Percentiles rank a stretch among this genome's conserved stretches.
Evolutionary conservation across 2,888 invertebrate species (phyloP).

Genomic region (Pristionchus fissidentatus): DNA sequence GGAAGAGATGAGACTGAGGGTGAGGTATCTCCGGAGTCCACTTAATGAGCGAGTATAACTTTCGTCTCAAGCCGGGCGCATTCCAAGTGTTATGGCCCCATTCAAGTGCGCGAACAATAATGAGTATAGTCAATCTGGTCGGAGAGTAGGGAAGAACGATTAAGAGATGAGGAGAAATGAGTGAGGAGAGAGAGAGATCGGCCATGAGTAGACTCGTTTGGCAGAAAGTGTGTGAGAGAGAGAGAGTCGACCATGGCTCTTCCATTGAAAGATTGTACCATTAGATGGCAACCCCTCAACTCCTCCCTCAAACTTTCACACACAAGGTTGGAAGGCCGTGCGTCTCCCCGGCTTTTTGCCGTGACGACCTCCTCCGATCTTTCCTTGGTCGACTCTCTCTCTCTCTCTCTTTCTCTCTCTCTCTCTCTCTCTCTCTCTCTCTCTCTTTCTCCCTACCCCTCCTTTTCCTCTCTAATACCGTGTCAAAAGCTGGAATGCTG

Average conservation of each 20-base stretch:
- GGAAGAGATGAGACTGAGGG: not conserved
- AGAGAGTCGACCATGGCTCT: conserved; percentile 14
- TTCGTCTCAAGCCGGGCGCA: not conserved
- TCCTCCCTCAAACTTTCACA: not conserved
- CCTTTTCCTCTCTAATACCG: not conserved
- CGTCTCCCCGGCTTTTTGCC: too few species aligned
- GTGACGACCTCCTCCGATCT: conserved; percentile 9
- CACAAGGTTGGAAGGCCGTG: conserved; percentile 9
- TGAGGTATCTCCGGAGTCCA: too few species aligned
- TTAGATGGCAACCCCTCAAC: not conserved
- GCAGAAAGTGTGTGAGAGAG: conserved; percentile 1
- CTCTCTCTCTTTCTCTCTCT: not conserved
- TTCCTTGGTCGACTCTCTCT: conserved; percentile 22
- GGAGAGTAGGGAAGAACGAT: conserved; percentile 10
- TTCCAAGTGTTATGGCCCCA: conserved; percentile 18
- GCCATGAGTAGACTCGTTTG: conserved; percentile 44
- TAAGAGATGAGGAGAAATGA: conserved; percentile 18
- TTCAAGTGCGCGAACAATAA: conserved; percentile 38
- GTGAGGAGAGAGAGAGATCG: conserved; percentile 2
- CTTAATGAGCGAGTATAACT: not conserved
- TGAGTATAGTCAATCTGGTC: conserved; percentile 38
- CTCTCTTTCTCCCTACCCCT: not conserved
- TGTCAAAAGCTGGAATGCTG: conserved; percentile 3
- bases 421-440: not conserved
- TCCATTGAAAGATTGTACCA: conserved; percentile 30